Evolutionary conservation across 2,888 invertebrate species (phyloP).

Genomic region (Bedellia somnulentella): DNA sequence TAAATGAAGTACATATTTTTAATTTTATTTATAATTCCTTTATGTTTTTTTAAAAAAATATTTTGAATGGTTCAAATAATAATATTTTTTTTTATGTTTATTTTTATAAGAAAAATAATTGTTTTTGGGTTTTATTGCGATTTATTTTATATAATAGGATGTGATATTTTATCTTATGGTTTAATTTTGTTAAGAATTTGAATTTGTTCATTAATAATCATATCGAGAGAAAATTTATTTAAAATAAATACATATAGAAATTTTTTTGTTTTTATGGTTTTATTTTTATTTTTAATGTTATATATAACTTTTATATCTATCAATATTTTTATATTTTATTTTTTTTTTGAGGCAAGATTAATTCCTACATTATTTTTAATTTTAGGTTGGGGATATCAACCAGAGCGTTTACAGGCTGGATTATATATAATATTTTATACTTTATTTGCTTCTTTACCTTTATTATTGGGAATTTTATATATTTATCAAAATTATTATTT

Average conservation of each 20-base stretch:
- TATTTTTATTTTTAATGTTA: slow-evolving; percentile 57
- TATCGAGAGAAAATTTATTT: slow-evolving; percentile 54
- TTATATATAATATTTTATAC: slow-evolving; percentile 73
- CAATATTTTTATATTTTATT: slow-evolving; percentile 68
- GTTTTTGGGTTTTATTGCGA: slow-evolving; percentile 28
- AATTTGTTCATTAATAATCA: slow-evolving; percentile 62
- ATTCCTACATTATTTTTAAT: slow-evolving; percentile 69
- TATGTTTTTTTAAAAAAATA: slow-evolving; percentile 50
- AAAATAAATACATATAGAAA: slow-evolving; percentile 36
- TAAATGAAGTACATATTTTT: slow-evolving; percentile 61
- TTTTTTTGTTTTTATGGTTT: slow-evolving; percentile 55
- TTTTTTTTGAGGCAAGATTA: slow-evolving; percentile 70
- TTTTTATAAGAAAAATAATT: no score
- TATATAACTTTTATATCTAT: slow-evolving; percentile 56
- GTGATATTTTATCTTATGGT: slow-evolving; percentile 56
- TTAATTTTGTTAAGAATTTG: slow-evolving; percentile 62
- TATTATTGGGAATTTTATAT: slow-evolving; percentile 62
- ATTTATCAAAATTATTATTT: slow-evolving; percentile 34
- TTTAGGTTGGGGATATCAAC: slow-evolving; percentile 69
- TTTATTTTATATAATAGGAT: slow-evolving; percentile 42
- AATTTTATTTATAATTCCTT: slow-evolving; percentile 48
- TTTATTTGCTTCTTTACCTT: slow-evolving; percentile 66
- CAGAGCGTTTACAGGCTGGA: slow-evolving; percentile 68
- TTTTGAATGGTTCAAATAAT: no score
- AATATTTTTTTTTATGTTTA: slow-evolving; percentile 48